Conservation (phyloP, 2,888 invertebrate genomes). For the Flabesymbios commensalis region DNA sequence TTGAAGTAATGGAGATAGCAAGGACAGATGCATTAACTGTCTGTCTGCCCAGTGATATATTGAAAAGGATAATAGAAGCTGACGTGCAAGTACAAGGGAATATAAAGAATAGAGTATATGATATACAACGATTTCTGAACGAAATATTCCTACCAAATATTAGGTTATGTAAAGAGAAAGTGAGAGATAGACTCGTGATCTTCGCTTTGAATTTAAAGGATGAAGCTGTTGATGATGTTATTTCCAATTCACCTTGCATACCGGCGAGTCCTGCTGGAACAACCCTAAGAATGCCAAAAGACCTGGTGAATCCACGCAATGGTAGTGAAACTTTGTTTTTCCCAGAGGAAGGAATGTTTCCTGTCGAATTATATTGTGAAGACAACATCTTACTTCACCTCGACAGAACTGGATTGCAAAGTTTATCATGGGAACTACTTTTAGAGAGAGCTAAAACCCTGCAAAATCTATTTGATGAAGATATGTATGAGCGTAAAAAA, state of each 20-base stretch:
- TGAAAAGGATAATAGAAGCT: no score
- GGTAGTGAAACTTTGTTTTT: slow-evolving; percentile 33
- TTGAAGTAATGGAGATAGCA: no score
- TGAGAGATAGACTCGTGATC: slow-evolving; percentile 29
- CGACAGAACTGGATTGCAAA: slow-evolving; percentile 36
- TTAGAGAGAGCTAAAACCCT: slow-evolving; percentile 36
- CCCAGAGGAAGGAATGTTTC: slow-evolving; percentile 40
- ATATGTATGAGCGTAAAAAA: no score
- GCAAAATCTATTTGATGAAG: slow-evolving; percentile 6
- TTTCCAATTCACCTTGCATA: slow-evolving; percentile 32
- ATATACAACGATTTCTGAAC: slow-evolving; percentile 27
- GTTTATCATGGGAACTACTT: slow-evolving; percentile 24
- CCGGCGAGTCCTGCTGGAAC: slow-evolving; percentile 36
- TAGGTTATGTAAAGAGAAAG: slow-evolving; percentile 1
- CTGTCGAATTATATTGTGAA: slow-evolving; percentile 18
- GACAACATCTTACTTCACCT: slow-evolving; percentile 16
- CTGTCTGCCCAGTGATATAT: no score
- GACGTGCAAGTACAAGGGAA: no score
- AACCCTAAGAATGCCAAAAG: slow-evolving; percentile 29
- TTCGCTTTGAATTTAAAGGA: slow-evolving; percentile 37
- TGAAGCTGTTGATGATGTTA: slow-evolving; percentile 35
- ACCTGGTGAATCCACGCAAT: slow-evolving; percentile 36
- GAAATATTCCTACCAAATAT: slow-evolving; percentile 39
- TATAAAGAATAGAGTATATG: no score
- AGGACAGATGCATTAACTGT: no score